Percentiles rank a stretch among this genome's conserved stretches.
Conservation (phyloP, 2,797 vertebrate species). For the Stomatorhinus walkeri region DNA sequence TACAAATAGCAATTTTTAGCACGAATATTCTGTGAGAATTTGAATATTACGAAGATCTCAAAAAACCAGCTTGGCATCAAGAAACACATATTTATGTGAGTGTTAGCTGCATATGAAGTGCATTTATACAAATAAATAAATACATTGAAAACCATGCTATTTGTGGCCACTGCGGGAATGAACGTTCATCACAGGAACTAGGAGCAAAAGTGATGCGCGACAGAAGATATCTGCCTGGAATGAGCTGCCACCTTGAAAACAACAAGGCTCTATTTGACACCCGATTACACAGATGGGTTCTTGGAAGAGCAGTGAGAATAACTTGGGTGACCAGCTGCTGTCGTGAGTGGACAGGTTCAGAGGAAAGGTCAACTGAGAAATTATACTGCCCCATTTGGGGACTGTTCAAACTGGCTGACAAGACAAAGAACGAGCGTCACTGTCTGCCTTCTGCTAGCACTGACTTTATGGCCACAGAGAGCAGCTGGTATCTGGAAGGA, state of each 20-base stretch:
- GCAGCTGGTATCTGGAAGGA: background rate
- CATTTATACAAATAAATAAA: background rate
- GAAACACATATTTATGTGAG: background rate
- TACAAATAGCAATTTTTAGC: background rate
- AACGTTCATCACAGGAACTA: background rate
- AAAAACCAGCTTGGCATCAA: background rate
- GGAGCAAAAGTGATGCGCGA: background rate
- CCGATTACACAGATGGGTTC: background rate
- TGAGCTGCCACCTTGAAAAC: background rate
- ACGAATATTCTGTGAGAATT: background rate
- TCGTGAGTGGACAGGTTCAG: background rate
- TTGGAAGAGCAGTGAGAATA: background rate
- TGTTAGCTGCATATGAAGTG: background rate
- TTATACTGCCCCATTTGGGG: background rate
- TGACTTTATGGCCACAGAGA: background rate
- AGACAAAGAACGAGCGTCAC: constrained; percentile 4
- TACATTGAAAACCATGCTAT: background rate
- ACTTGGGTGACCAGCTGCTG: background rate
- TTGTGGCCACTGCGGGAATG: background rate
- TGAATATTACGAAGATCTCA: background rate
- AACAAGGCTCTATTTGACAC: background rate
- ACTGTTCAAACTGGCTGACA: background rate
- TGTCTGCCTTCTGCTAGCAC: background rate
- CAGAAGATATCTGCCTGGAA: background rate
- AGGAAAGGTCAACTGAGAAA: background rate